Evolutionary conservation across 1,140 invertebrate genomes (phyloP).

Genomic region (Hyphantria cunea): DNA sequence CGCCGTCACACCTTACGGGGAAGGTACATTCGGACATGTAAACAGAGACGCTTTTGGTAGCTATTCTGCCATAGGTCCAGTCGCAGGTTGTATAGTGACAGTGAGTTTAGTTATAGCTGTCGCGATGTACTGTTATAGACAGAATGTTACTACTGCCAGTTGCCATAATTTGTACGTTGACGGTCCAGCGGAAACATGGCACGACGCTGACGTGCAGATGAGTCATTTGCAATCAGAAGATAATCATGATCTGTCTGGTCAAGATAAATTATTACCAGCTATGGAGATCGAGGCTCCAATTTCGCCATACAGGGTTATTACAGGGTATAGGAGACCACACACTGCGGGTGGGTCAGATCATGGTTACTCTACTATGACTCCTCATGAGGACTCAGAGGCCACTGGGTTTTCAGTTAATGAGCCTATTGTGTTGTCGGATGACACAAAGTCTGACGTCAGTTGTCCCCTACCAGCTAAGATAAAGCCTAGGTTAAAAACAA

Average conservation of each 20-base stretch:
- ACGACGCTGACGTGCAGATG: slow-evolving; percentile 75
- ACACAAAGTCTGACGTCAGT: slow-evolving; percentile 84
- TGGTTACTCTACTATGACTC: slow-evolving; percentile 97
- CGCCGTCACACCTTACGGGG: slow-evolving; percentile 90
- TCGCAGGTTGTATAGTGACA: slow-evolving; percentile 84
- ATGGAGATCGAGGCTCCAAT: slow-evolving; percentile 86
- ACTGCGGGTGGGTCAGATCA: slow-evolving; percentile 94
- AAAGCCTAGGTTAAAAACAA: slow-evolving; percentile 75
- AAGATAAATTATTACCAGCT: slow-evolving; percentile 83
- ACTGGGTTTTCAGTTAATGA: slow-evolving; percentile 87
- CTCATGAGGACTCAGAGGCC: slow-evolving; percentile 92
- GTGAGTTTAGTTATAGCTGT: slow-evolving; percentile 84
- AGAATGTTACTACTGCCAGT: slow-evolving; percentile 82
- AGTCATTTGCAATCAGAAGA: slow-evolving; percentile 75
- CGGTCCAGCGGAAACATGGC: slow-evolving; percentile 78
- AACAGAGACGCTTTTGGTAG: slow-evolving; percentile 80
- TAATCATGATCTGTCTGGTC: slow-evolving; percentile 75
- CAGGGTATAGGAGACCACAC: slow-evolving; percentile 89
- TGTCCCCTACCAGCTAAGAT: slow-evolving; percentile 84
- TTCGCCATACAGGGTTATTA: slow-evolving; percentile 94
- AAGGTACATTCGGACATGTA: slow-evolving; percentile 83
- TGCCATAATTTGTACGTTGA: slow-evolving; percentile 81
- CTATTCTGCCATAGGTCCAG: slow-evolving; percentile 84
- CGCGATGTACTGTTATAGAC: slow-evolving; percentile 85
- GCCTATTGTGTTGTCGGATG: slow-evolving; percentile 83